Conservation (phyloP, 2,113 vertebrate genomes). For the Amblyornis subalaris region DNA sequence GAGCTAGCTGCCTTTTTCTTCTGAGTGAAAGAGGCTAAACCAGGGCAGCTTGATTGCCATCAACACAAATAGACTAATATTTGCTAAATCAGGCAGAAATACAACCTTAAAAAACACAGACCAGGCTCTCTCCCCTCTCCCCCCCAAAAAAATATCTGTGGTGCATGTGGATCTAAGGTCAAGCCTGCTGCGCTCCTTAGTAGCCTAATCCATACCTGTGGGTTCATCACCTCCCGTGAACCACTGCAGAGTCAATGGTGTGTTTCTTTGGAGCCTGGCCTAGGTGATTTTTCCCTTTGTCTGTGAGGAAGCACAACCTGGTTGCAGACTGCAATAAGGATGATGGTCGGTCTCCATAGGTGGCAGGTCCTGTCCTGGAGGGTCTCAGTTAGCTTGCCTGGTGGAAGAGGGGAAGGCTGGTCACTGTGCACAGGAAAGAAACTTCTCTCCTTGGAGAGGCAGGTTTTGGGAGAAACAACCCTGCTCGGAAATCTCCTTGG, state of each 20-base stretch:
- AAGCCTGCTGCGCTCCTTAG: neutral
- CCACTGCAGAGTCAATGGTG: neutral
- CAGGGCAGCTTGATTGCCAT: neutral
- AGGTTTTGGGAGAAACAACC: neutral
- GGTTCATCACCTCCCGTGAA: neutral
- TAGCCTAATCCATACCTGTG: neutral
- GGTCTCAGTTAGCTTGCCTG: neutral
- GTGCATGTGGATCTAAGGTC: accelerated
- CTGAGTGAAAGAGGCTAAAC: neutral
- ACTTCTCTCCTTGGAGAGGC: neutral
- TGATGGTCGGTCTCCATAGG: neutral
- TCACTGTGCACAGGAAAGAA: neutral
- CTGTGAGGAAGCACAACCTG: neutral
- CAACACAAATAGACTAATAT: neutral
- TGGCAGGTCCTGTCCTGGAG: neutral
- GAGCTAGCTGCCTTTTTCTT: neutral
- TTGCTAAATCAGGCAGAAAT: neutral
- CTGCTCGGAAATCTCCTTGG: neutral
- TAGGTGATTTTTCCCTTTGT: neutral
- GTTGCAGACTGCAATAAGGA: neutral
- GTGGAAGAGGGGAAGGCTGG: neutral
- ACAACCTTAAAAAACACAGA: neutral
- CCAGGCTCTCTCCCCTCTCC: neutral
- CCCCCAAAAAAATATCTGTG: neutral
- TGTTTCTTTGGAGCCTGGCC: neutral